Evolutionary conservation across 92 coral and sea anemone species (phyloP).

Genomic region (Phenganax marumi): DNA sequence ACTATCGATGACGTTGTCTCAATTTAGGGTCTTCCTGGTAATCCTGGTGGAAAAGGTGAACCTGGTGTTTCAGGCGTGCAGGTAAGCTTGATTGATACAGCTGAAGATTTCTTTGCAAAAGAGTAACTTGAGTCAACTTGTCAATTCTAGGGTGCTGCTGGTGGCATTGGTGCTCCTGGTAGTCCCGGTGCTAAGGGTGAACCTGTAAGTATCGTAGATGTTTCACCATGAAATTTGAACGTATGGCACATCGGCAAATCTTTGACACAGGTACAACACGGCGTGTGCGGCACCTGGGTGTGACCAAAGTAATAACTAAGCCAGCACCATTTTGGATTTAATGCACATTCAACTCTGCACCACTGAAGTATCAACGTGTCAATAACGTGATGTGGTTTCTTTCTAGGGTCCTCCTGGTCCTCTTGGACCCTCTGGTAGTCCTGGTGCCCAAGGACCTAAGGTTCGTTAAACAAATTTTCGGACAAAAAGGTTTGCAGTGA

Average conservation of each 20-base stretch:
- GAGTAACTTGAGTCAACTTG: too few relatives aligned
- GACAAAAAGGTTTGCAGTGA: neutral
- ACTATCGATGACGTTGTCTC: neutral
- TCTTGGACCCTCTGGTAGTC: constrained; percentile 63
- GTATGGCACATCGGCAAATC: neutral
- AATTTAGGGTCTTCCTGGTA: constrained; percentile 64
- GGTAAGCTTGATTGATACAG: constrained; percentile 27
- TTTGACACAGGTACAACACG: too few relatives aligned
- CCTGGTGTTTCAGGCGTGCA: constrained; percentile 50
- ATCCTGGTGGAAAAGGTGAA: constrained; percentile 53
- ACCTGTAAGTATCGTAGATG: constrained; percentile 26
- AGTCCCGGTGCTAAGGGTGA: constrained; percentile 62
- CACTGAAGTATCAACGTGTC: neutral
- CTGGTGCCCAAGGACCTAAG: constrained; percentile 64
- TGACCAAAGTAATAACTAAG: too few relatives aligned
- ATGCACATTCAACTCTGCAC: too few relatives aligned
- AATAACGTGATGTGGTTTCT: neutral
- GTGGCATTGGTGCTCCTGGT: constrained; percentile 45
- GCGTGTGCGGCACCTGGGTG: too few relatives aligned
- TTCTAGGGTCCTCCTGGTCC: constrained; percentile 65
- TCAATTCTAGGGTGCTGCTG: constrained; percentile 46
- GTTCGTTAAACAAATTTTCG: neutral
- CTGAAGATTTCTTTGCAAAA: neutral
- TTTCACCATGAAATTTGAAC: neutral
- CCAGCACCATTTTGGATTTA: too few relatives aligned